A percentile compares a stretch with the other conserved stretches of the same genome.
Conservation (phyloP, 1,140 invertebrate species). For the Saccostrea cuccullata region DNA sequence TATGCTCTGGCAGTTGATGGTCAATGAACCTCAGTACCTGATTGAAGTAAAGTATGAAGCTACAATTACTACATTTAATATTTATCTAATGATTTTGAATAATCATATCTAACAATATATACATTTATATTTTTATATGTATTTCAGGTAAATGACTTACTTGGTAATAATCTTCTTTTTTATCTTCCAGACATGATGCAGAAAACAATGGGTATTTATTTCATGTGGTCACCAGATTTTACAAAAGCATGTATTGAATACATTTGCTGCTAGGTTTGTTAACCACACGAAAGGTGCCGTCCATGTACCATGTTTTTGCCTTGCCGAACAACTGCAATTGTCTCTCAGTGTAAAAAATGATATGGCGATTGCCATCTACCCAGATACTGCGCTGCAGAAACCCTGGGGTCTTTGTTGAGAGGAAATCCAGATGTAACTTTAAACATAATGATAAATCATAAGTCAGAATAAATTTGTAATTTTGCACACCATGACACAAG, state of each 20-base stretch:
- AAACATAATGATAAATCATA: neutral
- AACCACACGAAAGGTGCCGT: conserved; percentile 50
- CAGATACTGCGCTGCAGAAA: neutral
- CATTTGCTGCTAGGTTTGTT: conserved; percentile 21
- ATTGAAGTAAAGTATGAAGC: too few relatives aligned
- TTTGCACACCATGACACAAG: neutral
- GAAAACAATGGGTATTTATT: conserved; percentile 27
- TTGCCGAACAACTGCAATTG: conserved; percentile 24
- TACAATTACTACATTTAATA: too few relatives aligned
- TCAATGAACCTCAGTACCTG: neutral
- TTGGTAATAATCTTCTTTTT: neutral
- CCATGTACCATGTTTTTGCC: conserved; percentile 50
- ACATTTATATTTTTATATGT: neutral
- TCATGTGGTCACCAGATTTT: neutral
- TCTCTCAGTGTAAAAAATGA: conserved; percentile 38
- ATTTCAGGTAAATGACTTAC: neutral
- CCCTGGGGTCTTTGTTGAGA: neutral
- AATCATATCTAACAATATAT: neutral
- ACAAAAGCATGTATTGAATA: conserved; percentile 43
- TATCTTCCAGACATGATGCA: neutral
- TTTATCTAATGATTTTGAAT: too few relatives aligned
- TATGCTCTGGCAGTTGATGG: neutral
- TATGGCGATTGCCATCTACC: conserved; percentile 3
- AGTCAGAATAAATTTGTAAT: neutral
- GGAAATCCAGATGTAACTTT: neutral